phyloP scores from a whole-genome alignment of 2,888 invertebrate species.

The Sphaeridia pumilis region DNA sequence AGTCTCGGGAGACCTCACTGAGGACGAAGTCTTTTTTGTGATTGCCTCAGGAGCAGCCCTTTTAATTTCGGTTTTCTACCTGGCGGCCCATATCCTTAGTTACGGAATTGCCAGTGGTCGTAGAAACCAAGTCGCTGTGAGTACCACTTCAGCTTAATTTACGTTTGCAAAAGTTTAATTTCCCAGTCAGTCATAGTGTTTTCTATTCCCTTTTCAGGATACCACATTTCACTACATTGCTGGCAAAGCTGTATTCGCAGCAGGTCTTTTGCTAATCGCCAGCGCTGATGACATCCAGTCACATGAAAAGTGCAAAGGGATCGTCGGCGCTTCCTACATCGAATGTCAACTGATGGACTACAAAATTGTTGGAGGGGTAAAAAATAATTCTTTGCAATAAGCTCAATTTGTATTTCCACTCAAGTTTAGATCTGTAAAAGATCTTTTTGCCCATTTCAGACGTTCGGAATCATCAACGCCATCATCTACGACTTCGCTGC shows the following conservation, averaged over 20 bases:
- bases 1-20: neutral
- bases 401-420: too few species aligned
- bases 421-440: too few species aligned
- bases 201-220: conserved; percentile 17
- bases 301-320: too few species aligned
- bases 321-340: too few species aligned
- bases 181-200: too few species aligned
- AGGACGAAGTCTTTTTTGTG: conserved; percentile 6
- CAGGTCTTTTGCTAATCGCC: conserved; percentile 15
- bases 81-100: conserved; percentile 8
- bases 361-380: conserved; percentile 4
- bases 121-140: conserved; percentile 18
- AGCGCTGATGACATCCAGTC: conserved; percentile 17
- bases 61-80: conserved; percentile 17
- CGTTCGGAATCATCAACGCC: neutral
- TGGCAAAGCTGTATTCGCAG: conserved; percentile 11
- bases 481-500: conserved; percentile 3
- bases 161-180: too few species aligned
- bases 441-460: too few species aligned
- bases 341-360: conserved; percentile 5
- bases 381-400: too few species aligned
- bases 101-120: conserved; percentile 9
- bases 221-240: conserved; percentile 14
- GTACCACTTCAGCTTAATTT: too few species aligned
- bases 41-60: conserved; percentile 2